These are phyloP conservation scores for Anoplopoma fimbria DNA, from an alignment of 2,113 vertebrate species.

Conservation along the genomic window DNA sequence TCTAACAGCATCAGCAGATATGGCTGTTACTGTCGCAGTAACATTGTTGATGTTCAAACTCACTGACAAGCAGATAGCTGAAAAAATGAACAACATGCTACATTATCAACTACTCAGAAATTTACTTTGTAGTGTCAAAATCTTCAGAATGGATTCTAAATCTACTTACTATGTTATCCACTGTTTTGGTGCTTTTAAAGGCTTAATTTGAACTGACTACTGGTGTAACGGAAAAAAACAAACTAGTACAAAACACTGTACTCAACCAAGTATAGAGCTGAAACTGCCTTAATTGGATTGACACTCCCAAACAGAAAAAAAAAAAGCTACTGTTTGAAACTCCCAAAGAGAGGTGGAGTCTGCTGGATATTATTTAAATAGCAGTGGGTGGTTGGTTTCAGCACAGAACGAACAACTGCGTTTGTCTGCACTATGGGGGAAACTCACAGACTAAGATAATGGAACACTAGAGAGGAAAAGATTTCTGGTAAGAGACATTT, in stretches of 20 bases:
- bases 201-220: background rate
- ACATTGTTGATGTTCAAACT: background rate
- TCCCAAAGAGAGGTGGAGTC: constrained; percentile 65
- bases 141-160: background rate
- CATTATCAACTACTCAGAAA: background rate
- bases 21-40: background rate
- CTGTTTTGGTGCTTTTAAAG: background rate
- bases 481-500: constrained; percentile 58
- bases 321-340: background rate
- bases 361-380: constrained; percentile 55
- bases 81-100: background rate
- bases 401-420: background rate
- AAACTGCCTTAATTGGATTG: background rate
- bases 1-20: background rate
- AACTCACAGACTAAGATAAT: background rate
- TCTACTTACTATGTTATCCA: background rate
- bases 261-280: background rate
- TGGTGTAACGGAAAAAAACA: background rate
- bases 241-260: background rate
- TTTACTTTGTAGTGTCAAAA: background rate
- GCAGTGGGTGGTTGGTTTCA: background rate
- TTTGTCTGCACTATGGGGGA: background rate
- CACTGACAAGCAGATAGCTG: background rate
- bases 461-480: background rate
- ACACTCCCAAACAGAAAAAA: background rate